Conservation (phyloP, 2,888 invertebrate genomes). For the Endomychus coccineus region DNA sequence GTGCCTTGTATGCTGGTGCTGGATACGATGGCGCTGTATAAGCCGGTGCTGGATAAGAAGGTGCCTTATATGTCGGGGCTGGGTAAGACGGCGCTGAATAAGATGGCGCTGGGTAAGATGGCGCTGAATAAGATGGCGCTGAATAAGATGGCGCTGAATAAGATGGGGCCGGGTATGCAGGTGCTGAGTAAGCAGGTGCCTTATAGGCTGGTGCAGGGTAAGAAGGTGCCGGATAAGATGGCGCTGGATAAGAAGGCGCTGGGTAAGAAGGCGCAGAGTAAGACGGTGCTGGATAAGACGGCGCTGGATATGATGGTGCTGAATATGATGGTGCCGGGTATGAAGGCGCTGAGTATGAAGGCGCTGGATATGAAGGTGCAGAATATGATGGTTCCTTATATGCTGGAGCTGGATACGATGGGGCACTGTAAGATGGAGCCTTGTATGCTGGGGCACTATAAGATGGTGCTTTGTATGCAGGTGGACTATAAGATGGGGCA, state of each 20-base stretch:
- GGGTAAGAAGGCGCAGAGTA: conserved; percentile 11
- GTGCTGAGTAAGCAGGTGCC: conserved; percentile 9
- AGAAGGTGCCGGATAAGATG: conserved; percentile 8
- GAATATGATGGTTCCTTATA: conserved; percentile 7
- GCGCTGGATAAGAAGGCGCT: conserved; percentile 11
- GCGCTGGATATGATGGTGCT: conserved; percentile 14
- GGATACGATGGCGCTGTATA: conserved; percentile 16
- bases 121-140: conserved; percentile 9
- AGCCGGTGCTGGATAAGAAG: conserved; percentile 21
- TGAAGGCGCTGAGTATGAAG: conserved; percentile 10
- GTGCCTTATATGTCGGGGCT: conserved; percentile 15
- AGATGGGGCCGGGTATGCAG: conserved; percentile 9
- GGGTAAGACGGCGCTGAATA: conserved; percentile 19
- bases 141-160: conserved; percentile 10
- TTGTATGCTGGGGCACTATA: conserved; percentile 20
- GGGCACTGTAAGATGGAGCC: conserved; percentile 20
- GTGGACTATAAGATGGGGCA: conserved; percentile 16
- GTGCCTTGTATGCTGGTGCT: conserved; percentile 10
- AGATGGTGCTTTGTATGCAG: conserved; percentile 21
- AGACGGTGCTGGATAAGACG: conserved; percentile 14
- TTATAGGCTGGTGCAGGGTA: conserved; percentile 14
- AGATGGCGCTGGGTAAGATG: conserved; percentile 7
- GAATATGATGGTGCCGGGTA: conserved; percentile 10
- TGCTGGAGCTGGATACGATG: conserved; percentile 19
- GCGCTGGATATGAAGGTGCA: conserved; percentile 9